Evolutionary conservation across 2,888 invertebrate genomes (phyloP).

Genomic region (Tetheella fluctuosa): DNA sequence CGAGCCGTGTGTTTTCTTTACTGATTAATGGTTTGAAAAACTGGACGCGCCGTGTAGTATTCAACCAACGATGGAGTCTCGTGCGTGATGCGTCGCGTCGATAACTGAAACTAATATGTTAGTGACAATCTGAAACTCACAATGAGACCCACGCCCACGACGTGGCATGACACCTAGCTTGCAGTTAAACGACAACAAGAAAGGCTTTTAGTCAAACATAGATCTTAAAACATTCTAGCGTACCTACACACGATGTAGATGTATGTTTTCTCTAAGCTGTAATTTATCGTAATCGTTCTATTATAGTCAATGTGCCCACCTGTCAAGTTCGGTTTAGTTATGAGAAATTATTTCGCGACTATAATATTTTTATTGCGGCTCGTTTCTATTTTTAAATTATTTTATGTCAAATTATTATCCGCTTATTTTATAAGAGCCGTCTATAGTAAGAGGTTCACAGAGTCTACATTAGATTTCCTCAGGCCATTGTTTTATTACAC

Average conservation of each 20-base stretch:
- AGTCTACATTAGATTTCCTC: conserved; percentile 15
- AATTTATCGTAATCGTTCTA: conserved; percentile 57
- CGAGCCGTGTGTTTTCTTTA: conserved; percentile 7
- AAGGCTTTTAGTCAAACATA: conserved; percentile 43
- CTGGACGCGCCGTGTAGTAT: neutral
- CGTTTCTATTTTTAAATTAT: conserved; percentile 11
- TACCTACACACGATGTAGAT: conserved; percentile 43
- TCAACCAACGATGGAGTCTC: neutral
- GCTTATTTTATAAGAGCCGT: conserved; percentile 9
- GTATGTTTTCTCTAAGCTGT: conserved; percentile 48
- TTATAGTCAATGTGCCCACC: conserved; percentile 78
- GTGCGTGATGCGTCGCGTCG: neutral
- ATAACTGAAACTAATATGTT: conserved; percentile 23
- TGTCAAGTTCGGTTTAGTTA: conserved; percentile 63
- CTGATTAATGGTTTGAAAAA: neutral
- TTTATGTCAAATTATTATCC: conserved; percentile 25
- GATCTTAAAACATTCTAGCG: conserved; percentile 40
- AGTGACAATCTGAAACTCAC: conserved; percentile 27
- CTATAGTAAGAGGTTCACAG: conserved; percentile 10
- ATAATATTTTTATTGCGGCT: conserved; percentile 4
- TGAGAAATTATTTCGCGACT: conserved; percentile 24
- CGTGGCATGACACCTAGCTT: conserved; percentile 16
- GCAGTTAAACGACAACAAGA: conserved; percentile 32
- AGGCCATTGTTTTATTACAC: conserved; percentile 17
- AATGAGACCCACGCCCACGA: neutral